These are phyloP conservation scores for Sarcophaga caerulescens DNA, from an alignment of 2,888 invertebrate species.

Conservation along the genomic window DNA sequence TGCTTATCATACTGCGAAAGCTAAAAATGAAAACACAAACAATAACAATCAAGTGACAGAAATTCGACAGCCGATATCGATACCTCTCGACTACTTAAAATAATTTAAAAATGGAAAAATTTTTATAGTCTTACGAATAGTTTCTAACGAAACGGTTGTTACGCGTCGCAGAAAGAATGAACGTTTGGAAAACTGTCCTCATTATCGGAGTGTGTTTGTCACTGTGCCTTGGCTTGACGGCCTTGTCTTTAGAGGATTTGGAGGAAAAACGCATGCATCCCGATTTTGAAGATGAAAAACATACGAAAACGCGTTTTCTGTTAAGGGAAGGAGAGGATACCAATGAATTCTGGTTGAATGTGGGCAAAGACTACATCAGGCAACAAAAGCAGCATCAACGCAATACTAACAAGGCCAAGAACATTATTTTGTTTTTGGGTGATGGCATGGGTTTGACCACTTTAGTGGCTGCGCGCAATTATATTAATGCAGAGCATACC, in stretches of 20 bases:
- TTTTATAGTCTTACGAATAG: slow-evolving; percentile 9
- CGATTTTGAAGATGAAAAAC: slow-evolving; percentile 10
- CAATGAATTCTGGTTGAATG: slow-evolving; percentile 67
- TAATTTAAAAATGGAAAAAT: not conserved
- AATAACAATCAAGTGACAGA: not conserved
- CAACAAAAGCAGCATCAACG: slow-evolving; percentile 50
- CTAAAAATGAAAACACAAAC: not conserved
- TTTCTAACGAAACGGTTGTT: slow-evolving; percentile 3
- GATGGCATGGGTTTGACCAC: slow-evolving; percentile 95
- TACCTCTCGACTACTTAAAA: slow-evolving; percentile 26
- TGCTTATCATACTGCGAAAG: not conserved
- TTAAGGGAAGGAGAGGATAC: slow-evolving; percentile 37
- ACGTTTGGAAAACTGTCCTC: not conserved
- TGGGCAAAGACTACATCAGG: slow-evolving; percentile 55
- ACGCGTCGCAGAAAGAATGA: not conserved
- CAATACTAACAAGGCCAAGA: slow-evolving; percentile 83
- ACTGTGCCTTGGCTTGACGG: not conserved
- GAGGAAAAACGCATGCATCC: slow-evolving; percentile 67
- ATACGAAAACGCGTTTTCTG: fast-evolving
- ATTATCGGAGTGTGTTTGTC: not conserved
- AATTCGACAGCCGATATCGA: not conserved
- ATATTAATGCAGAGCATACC: slow-evolving; percentile 88
- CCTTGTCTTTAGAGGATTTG: slow-evolving; percentile 15
- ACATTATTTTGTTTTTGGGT: slow-evolving; percentile 91
- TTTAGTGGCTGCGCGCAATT: slow-evolving; percentile 88